phyloP scores from a whole-genome alignment of 2,113 vertebrate genomes.

The Mustela nigripes region DNA sequence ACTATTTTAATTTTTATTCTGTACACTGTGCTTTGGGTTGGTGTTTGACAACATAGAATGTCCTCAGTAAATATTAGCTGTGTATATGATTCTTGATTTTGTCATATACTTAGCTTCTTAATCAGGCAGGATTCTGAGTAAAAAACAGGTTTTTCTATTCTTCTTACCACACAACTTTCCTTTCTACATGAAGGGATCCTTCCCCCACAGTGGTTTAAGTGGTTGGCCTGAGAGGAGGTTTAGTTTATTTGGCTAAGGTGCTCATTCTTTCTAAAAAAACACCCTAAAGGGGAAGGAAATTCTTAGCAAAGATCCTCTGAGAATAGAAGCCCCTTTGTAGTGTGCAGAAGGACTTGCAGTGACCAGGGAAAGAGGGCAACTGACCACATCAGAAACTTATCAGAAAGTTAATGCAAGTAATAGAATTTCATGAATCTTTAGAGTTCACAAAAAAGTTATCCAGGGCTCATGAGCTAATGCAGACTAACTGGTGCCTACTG shows the following conservation, averaged over 20 bases:
- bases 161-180: not conserved
- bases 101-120: not conserved
- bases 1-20: slow-evolving; percentile 18
- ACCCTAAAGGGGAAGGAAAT: slow-evolving; percentile 15
- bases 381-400: slow-evolving; percentile 73
- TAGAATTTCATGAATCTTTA: slow-evolving; percentile 80
- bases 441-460: slow-evolving; percentile 85
- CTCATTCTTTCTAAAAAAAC: slow-evolving; percentile 51
- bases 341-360: slow-evolving; percentile 61
- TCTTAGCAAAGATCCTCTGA: slow-evolving; percentile 61
- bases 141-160: not conserved
- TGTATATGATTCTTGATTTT: not conserved
- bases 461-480: slow-evolving; percentile 87
- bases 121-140: not conserved
- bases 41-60: slow-evolving; percentile 9
- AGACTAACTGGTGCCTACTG: slow-evolving; percentile 90
- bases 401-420: slow-evolving; percentile 72
- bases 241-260: not conserved
- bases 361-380: slow-evolving; percentile 64
- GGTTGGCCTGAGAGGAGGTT: not conserved
- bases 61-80: slow-evolving; percentile 7
- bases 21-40: not conserved
- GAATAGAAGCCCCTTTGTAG: not conserved
- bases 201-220: not conserved
- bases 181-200: not conserved